Evolutionary conservation across 2,113 vertebrate species (phyloP), one percentile per base, ranked within the genome.

Genomic region (Morone chrysops): DNA sequence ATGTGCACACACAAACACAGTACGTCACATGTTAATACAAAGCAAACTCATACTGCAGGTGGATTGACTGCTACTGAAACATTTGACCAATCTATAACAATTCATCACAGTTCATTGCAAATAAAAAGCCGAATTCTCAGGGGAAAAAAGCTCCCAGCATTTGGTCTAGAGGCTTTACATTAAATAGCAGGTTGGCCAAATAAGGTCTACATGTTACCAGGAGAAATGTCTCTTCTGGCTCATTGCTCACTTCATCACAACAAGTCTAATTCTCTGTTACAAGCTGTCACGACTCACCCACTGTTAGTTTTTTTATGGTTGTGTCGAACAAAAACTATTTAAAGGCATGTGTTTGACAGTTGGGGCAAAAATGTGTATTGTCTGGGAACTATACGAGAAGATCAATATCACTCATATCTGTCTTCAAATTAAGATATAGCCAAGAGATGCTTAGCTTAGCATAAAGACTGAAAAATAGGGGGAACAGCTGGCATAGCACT

Each of bases 191-290:
- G 5, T 56, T 78, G n/a, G 36, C 45, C 31, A 63, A 41, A 65
- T 8, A 1, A 56, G 1, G 1, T 16, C 22, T 31, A 12, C 12
- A 13, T 17, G 8, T 45, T 43, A 74, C 13, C 11, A 50, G 17
- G 16, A 71, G 47, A 61, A 60, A 31, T 75, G 25, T 20, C 9
- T 63, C 56, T 53, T 56, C 20, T 17, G 57, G 20, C 17, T 61
- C 25, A 67, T 67, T 62, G 38, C 48, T 36, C 60, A 45, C 40
- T 31, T 82, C 41, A 85, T 75, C 54, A 50, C 25, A 45, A 45
- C 20, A 56, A 63, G 40, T 17, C 31, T n/a, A 2, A 0, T 77
- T 12, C 36, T 75, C 22, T 53, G 53, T 22, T 65, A 12, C 11
- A 14, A 76, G 40, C 9, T 41, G 69, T 62, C 7, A 8, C 45